These are phyloP conservation scores for Chrysomallon squamiferum DNA, from an alignment of 1,140 invertebrate species.

Conservation along the genomic window DNA sequence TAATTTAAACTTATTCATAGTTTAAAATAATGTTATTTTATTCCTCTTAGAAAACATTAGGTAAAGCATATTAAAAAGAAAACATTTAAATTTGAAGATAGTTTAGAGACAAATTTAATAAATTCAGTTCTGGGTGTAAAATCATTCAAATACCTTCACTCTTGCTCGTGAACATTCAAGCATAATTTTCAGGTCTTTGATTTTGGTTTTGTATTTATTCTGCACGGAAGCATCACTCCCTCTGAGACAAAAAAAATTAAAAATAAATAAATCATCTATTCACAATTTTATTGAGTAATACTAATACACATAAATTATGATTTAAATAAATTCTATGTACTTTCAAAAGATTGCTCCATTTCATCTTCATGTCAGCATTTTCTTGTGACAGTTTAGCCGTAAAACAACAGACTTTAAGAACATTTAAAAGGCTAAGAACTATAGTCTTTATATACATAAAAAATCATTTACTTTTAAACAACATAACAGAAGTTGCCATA, in stretches of 20 bases:
- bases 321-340: neutral
- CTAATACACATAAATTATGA: neutral
- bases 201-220: slow-evolving; percentile 40
- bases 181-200: slow-evolving; percentile 54
- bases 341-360: neutral
- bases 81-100: no score
- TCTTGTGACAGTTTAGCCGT: neutral
- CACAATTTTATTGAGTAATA: neutral
- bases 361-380: neutral
- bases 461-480: no score
- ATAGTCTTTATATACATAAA: no score
- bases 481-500: no score
- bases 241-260: slow-evolving; percentile 32
- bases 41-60: no score
- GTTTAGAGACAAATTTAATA: no score
- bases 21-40: no score
- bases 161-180: slow-evolving; percentile 50
- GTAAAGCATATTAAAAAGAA: no score
- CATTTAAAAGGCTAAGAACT: no score
- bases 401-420: neutral
- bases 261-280: no score
- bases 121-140: no score
- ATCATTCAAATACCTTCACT: slow-evolving; percentile 40
- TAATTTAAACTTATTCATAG: no score
- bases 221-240: slow-evolving; percentile 23